phyloP scores from a whole-genome alignment of 1,140 invertebrate genomes.

The Listronotus oregonensis region DNA sequence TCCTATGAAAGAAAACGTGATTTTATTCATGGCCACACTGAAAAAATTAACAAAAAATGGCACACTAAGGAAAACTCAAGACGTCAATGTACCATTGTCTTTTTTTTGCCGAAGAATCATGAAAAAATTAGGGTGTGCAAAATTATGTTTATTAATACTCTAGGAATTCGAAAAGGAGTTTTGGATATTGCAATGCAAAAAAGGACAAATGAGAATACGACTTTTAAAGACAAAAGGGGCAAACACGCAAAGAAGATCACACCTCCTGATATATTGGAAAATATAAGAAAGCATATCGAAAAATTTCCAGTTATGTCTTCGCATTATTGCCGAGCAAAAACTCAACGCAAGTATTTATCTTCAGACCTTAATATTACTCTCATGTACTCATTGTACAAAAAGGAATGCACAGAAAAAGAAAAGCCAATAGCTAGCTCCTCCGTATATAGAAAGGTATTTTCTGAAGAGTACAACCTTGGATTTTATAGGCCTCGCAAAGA shows the following conservation, averaged over 20 bases:
- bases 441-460: no score
- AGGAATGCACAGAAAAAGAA: slow-evolving; percentile 13
- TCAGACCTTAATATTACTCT: slow-evolving; percentile 17
- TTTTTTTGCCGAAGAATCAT: not conserved
- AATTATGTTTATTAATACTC: slow-evolving; percentile 22
- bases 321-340: slow-evolving; percentile 22
- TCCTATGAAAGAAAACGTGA: no score
- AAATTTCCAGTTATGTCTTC: slow-evolving; percentile 9
- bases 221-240: not conserved
- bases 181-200: slow-evolving; percentile 15
- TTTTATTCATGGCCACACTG: no score
- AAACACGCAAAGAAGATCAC: slow-evolving; percentile 8
- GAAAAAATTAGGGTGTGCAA: slow-evolving; percentile 17
- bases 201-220: slow-evolving; percentile 5
- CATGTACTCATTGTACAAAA: slow-evolving; percentile 24
- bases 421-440: no score
- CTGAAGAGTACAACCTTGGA: no score
- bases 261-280: not conserved
- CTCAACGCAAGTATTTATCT: slow-evolving; percentile 24
- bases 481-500: slow-evolving; percentile 25
- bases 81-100: no score
- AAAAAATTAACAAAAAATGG: no score
- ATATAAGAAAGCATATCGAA: slow-evolving; percentile 14
- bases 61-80: no score
- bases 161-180: slow-evolving; percentile 19